phyloP scores from a whole-genome alignment of 2,113 vertebrate genomes.

The Ceratotherium simum region DNA sequence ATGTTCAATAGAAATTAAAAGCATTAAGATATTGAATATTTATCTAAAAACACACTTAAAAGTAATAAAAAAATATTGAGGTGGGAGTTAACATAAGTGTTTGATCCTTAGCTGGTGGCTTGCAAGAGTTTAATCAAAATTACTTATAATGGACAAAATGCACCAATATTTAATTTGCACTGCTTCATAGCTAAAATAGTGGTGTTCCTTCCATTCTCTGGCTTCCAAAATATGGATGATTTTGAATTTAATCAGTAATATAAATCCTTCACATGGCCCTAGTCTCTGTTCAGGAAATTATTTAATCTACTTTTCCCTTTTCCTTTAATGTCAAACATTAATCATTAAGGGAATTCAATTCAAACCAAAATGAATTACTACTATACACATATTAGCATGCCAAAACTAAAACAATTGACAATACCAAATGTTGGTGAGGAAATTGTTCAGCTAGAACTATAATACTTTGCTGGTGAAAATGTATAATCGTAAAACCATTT shows the following conservation, averaged over 20 bases:
- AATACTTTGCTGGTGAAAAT: not conserved
- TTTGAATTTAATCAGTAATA: not conserved
- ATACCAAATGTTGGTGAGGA: not conserved
- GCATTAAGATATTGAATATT: not conserved
- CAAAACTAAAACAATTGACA: not conserved
- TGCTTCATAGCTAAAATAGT: not conserved
- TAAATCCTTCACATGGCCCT: not conserved
- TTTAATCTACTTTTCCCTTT: not conserved
- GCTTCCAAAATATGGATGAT: not conserved
- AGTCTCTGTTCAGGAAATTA: not conserved
- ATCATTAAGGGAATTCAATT: not conserved
- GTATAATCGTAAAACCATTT: not conserved
- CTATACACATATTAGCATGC: not conserved
- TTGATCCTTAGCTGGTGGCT: not conserved
- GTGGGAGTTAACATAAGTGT: not conserved
- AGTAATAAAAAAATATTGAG: not conserved
- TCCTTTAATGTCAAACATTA: not conserved
- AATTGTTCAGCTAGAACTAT: not conserved
- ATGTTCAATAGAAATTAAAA: not conserved
- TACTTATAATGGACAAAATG: not conserved
- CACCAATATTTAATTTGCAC: not conserved
- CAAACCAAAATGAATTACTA: not conserved
- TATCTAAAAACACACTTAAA: not conserved
- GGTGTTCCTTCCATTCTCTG: not conserved
- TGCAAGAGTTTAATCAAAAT: not conserved